Base-by-base conservation (phyloP, 2,113 vertebrate species). In the Platycercus adscitus region DNA sequence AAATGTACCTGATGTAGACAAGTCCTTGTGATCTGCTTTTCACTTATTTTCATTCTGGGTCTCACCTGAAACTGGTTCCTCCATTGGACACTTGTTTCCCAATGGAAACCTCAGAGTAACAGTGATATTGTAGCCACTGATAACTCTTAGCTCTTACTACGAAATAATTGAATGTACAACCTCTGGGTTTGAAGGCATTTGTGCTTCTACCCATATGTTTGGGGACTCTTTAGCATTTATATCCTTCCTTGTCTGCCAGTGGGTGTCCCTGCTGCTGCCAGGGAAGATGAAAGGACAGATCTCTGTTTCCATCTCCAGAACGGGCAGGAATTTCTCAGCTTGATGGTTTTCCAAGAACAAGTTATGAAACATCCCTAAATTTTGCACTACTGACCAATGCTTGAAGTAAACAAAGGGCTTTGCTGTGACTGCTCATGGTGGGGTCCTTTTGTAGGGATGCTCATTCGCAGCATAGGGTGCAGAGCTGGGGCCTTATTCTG, bases 161-260 rank as follows among this genome's bases (percentile, higher is more conserved):
- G 9, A 56, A 43, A 21, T 31, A 55, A 63, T 17, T 47, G 6
- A 8, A n/a, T 70, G 21, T 31, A 26, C n/a, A 70, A 5, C 29
- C 17, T 70, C 55, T 49, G 41, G 9, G n/a, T 64, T 56, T 47
- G 55, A 71, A 56, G 56, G 17, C 43, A 28, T 78, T 47, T 71
- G 43, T 50, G 8, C 17, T 77, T 77, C 47, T 77, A 55, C 5
- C 16, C 11, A 5, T 44, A 56, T 8, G 17, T 1, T 15, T 14
- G 14, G 7, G 26, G 25, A 37, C 56, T 37, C 31, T 84, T 71
- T 14, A 37, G 17, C 33, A 14, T 63, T 15, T 55, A 3, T 13
- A 28, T 24, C 35, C 33, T 85, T 79, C 33, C 15, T 25, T 1
- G 0, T n/a, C 43, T 58, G 26, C 23, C 21, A 1, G 0, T 24